Conservation (phyloP, 1,140 invertebrate species). For the Vanessa tameamea region DNA sequence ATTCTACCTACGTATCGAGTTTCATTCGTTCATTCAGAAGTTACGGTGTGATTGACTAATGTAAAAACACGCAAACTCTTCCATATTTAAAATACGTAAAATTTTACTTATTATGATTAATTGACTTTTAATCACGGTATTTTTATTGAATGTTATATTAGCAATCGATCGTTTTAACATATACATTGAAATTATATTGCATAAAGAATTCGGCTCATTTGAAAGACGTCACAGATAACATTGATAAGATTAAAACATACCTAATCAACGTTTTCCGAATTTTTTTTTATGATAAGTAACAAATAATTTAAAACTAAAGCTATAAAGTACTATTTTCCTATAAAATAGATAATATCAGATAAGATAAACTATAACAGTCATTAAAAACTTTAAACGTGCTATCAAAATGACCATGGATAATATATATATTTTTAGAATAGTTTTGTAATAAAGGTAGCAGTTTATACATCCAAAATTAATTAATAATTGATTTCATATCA, state of each 20-base stretch:
- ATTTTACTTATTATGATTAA: too few relatives aligned
- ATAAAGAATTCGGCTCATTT: neutral
- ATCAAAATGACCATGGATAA: neutral
- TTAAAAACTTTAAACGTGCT: neutral
- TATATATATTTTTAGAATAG: too few relatives aligned
- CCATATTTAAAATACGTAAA: too few relatives aligned
- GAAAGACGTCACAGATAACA: constrained; percentile 3
- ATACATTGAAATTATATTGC: neutral
- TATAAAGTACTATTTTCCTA: neutral
- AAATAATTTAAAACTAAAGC: neutral
- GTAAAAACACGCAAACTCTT: too few relatives aligned
- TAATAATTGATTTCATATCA: too few relatives aligned
- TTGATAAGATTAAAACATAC: neutral
- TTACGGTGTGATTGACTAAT: too few relatives aligned
- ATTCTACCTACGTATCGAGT: too few relatives aligned
- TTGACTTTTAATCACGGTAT: too few relatives aligned
- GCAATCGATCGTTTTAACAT: neutral
- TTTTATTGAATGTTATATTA: neutral
- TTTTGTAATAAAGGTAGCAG: too few relatives aligned
- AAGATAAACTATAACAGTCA: neutral
- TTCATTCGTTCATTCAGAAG: too few relatives aligned
- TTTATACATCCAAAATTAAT: too few relatives aligned
- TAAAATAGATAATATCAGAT: constrained; percentile 3
- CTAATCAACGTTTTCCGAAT: neutral
- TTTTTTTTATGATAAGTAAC: neutral